Evolutionary conservation across 2,888 invertebrate genomes (phyloP), one percentile per base, ranked within the genome.

Genomic region (Drosophila mayaguana): DNA sequence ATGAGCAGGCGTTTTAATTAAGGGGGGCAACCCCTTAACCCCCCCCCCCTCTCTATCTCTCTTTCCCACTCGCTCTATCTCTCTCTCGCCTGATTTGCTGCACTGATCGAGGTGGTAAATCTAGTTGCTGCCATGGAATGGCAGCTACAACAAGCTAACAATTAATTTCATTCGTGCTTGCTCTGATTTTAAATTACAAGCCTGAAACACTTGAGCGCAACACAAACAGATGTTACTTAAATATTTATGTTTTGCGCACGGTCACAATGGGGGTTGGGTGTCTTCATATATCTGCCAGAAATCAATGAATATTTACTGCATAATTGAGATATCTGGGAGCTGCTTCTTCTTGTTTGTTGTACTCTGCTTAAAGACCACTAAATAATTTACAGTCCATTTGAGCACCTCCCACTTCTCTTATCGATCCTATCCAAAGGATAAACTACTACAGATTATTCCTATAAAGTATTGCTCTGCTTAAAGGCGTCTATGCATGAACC

Each of bases 1-100:
- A 89, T 67, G 80, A 65, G 60, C 34, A 78, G 75, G 67, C 87
- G 64, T 88, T 88, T 88, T 83, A 88, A 83, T 83, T 88, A 83
- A 76, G 77, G 57, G 60, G 54, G n/a, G n/a, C n/a, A n/a, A n/a
- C n/a, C n/a, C n/a, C n/a, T n/a, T n/a, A n/a, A n/a, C n/a, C n/a
- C 46, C 54, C 8, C 36, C 25, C 12, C 54, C 8, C 36, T 38
- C 14, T 18, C 32, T 2, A 2, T 12, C 25, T n/a, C 25, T 1
- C n/a, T 25, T n/a, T 16, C 9, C n/a, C 25, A n/a, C n/a, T 4
- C n/a, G 14, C 20, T 14, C 14, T 22, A 14, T 2, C 2, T 20
- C 14, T 14, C 14, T 14, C 28, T 25, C n/a, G 25, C 46, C 11
- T 48, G 16, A 22, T 20, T 45, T 43, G n/a, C 32, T 43, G 22